Evolutionary conservation across 2,888 invertebrate species (phyloP).

Genomic region (Furcula furcula): DNA sequence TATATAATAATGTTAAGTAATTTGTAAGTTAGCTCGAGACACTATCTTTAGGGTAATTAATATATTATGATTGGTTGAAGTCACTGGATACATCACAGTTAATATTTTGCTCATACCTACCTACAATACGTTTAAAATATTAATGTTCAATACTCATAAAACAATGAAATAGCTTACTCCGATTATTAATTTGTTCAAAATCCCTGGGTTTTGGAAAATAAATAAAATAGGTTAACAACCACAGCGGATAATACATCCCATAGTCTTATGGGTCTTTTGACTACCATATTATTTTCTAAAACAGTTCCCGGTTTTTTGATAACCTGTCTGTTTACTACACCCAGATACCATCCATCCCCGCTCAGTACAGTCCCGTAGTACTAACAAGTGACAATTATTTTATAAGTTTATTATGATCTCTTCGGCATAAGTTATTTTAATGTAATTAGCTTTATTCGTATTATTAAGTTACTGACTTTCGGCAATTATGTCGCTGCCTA

Average conservation of each 20-base stretch:
- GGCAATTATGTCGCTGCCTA: constrained; percentile 25
- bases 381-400: constrained; percentile 68
- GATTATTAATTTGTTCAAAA: too few species aligned
- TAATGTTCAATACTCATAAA: neutral
- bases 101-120: constrained; percentile 37
- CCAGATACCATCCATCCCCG: too few species aligned
- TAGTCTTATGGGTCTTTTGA: too few species aligned
- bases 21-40: constrained; percentile 71
- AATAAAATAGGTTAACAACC: too few species aligned
- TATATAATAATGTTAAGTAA: constrained; percentile 74
- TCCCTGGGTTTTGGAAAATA: too few species aligned
- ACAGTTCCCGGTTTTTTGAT: too few species aligned
- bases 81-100: constrained; percentile 61
- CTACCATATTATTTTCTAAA: too few species aligned
- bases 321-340: too few species aligned
- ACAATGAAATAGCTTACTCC: neutral
- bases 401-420: constrained; percentile 81
- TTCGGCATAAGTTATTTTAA: constrained; percentile 72
- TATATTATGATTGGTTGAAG: constrained; percentile 45
- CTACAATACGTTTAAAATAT: too few species aligned
- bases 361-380: too few species aligned
- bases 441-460: constrained; percentile 41
- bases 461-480: constrained; percentile 34
- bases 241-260: too few species aligned
- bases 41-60: constrained; percentile 66